A percentile compares a stretch with the other conserved stretches of the same genome.
Evolutionary conservation across 2,113 vertebrate genomes (phyloP).

Genomic region (Xenus cinereus): DNA sequence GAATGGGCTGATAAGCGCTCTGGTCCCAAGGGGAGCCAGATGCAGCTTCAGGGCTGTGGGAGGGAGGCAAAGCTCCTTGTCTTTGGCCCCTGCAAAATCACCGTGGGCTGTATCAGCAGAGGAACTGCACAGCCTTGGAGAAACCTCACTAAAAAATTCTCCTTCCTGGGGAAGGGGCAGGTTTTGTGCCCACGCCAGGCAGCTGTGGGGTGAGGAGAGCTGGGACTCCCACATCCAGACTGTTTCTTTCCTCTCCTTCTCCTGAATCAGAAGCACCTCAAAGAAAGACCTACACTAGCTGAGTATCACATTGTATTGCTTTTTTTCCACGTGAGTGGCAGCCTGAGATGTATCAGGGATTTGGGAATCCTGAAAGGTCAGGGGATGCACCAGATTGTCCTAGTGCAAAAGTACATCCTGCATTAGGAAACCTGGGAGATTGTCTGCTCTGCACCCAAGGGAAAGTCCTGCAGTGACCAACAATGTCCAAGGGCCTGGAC

Average conservation of each 20-base stretch:
- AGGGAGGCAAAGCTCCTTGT: background rate
- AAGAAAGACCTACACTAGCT: fast-evolving
- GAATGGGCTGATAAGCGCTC: background rate
- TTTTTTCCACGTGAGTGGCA: background rate
- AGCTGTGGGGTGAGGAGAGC: background rate
- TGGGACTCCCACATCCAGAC: background rate
- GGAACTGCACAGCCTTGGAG: background rate
- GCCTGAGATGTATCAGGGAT: background rate
- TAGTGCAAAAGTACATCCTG: background rate
- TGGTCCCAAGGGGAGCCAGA: fast-evolving
- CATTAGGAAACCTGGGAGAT: background rate
- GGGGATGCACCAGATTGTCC: background rate
- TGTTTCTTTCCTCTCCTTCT: background rate
- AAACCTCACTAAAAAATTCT: background rate
- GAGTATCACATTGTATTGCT: background rate
- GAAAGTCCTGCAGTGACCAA: background rate
- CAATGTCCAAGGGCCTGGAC: background rate
- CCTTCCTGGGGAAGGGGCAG: background rate
- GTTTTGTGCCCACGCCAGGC: background rate
- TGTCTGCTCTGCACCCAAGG: fast-evolving
- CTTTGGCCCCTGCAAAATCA: background rate
- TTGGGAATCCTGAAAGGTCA: background rate
- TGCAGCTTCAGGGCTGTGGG: fast-evolving
- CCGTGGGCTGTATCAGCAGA: background rate
- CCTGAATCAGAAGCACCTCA: background rate